A percentile compares a stretch with the other conserved stretches of the same genome.
These are phyloP conservation scores for Echeneis naucrates DNA, from an alignment of 2,797 vertebrate genomes.

Conservation along the genomic window DNA sequence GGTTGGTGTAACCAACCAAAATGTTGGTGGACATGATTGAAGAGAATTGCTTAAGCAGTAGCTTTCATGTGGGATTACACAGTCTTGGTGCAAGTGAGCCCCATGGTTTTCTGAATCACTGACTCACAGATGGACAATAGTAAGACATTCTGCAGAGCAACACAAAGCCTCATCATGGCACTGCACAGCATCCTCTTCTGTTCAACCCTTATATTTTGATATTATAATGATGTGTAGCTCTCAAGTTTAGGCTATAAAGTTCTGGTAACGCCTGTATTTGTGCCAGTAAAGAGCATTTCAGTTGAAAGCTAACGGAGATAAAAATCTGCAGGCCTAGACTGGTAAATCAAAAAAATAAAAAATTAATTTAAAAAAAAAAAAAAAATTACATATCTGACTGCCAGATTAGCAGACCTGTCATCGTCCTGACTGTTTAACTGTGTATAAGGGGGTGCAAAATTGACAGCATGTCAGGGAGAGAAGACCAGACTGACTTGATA, in stretches of 20 bases:
- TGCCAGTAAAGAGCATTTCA: not conserved
- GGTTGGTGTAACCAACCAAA: too few species aligned
- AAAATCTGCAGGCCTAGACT: constrained; percentile 12
- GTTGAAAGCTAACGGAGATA: constrained; percentile 9
- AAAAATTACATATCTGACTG: constrained; percentile 7
- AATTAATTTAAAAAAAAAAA: too few species aligned
- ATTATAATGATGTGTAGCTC: not conserved
- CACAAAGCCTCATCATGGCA: not conserved
- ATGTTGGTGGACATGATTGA: constrained; percentile 15
- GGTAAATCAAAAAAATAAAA: constrained; percentile 7
- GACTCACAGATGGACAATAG: not conserved
- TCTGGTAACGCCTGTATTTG: constrained; percentile 5
- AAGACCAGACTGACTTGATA: not conserved
- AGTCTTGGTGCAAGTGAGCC: constrained; percentile 12
- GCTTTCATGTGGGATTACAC: constrained; percentile 39
- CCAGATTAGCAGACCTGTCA: constrained; percentile 20
- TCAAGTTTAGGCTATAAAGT: not conserved
- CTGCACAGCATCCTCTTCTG: not conserved
- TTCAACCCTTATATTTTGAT: constrained; percentile 15
- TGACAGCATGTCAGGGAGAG: not conserved
- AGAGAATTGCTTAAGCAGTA: not conserved
- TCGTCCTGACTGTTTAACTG: constrained; percentile 14
- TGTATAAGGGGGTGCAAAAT: not conserved
- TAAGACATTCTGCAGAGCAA: not conserved
- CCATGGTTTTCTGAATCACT: constrained; percentile 13